Conservation (phyloP, 2,797 vertebrate species). For the Pangasius larnaudii region DNA sequence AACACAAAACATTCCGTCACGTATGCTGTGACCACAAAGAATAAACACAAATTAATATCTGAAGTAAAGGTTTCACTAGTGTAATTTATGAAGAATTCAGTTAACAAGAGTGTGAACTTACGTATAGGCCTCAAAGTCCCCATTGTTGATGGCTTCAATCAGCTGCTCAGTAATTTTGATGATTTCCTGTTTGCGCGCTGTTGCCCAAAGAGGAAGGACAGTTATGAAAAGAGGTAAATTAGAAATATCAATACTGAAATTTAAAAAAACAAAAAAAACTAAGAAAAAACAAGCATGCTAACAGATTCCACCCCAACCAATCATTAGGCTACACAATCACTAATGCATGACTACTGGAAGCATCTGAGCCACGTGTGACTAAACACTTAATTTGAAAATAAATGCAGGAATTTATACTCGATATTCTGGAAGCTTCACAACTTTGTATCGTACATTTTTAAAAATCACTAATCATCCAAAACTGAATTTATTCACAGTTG, state of each 20-base stretch:
- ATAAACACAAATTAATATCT: not conserved
- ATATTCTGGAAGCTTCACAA: not conserved
- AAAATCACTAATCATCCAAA: not conserved
- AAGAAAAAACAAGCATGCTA: not conserved
- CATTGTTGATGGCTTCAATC: conserved; percentile 87
- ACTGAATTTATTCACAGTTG: not conserved
- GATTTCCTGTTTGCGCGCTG: conserved; percentile 98
- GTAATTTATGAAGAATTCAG: not conserved
- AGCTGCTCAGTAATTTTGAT: conserved; percentile 96
- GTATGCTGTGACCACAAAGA: not conserved
- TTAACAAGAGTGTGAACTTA: conserved; percentile 68
- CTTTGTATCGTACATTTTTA: not conserved
- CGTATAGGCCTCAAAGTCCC: conserved; percentile 99
- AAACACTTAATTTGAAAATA: not conserved
- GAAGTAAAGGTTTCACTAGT: not conserved
- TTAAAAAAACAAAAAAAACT: not conserved
- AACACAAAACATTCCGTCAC: not conserved
- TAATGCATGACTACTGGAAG: not conserved
- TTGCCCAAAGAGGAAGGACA: conserved; percentile 34
- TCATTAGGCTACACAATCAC: not conserved
- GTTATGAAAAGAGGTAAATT: not conserved
- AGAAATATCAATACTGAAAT: not conserved
- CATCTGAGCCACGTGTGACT: not conserved
- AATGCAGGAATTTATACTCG: not conserved
- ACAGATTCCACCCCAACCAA: not conserved